Percentiles rank a stretch among this genome's conserved stretches.
Conservation (phyloP, 2,888 invertebrate species). For the Leucoptera coffeella region DNA sequence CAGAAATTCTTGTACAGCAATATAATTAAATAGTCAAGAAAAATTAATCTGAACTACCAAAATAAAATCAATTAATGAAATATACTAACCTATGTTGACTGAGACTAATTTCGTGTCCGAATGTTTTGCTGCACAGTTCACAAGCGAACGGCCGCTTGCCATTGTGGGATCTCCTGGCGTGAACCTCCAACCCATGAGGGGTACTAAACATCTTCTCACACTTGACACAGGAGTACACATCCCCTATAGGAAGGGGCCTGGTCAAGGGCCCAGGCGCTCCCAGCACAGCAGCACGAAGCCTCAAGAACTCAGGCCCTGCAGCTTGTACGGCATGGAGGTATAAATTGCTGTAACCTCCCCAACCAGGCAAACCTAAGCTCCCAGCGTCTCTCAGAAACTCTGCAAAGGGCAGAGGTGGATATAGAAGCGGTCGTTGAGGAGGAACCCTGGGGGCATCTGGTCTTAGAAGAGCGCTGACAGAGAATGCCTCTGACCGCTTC, state of each 20-base stretch:
- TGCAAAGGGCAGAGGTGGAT: slow-evolving; percentile 56
- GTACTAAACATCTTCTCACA: slow-evolving; percentile 99
- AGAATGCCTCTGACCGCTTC: slow-evolving; percentile 77
- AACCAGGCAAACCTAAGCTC: slow-evolving; percentile 42
- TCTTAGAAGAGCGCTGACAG: slow-evolving; percentile 73
- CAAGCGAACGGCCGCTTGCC: slow-evolving; percentile 95
- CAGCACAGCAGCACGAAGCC: slow-evolving; percentile 36
- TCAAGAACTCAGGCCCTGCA: slow-evolving; percentile 42
- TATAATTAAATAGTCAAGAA: too few species aligned
- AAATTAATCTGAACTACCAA: too few species aligned
- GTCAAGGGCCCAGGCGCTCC: slow-evolving; percentile 49
- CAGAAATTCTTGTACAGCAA: too few species aligned
- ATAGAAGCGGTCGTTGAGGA: slow-evolving; percentile 55
- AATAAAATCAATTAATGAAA: too few species aligned
- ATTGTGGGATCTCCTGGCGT: slow-evolving; percentile 90
- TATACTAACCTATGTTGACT: slow-evolving; percentile 81
- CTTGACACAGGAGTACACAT: slow-evolving; percentile 92
- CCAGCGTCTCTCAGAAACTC: slow-evolving; percentile 57
- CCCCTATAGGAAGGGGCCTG: slow-evolving; percentile 60
- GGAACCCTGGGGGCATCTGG: slow-evolving; percentile 68
- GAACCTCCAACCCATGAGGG: slow-evolving; percentile 94
- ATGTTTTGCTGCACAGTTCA: slow-evolving; percentile 95
- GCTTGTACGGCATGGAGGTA: slow-evolving; percentile 66
- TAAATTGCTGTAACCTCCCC: slow-evolving; percentile 50
- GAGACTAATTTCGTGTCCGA: slow-evolving; percentile 94